Evolutionary conservation across 2,113 vertebrate genomes (phyloP).

Genomic region (Daphoenositta chrysoptera): DNA sequence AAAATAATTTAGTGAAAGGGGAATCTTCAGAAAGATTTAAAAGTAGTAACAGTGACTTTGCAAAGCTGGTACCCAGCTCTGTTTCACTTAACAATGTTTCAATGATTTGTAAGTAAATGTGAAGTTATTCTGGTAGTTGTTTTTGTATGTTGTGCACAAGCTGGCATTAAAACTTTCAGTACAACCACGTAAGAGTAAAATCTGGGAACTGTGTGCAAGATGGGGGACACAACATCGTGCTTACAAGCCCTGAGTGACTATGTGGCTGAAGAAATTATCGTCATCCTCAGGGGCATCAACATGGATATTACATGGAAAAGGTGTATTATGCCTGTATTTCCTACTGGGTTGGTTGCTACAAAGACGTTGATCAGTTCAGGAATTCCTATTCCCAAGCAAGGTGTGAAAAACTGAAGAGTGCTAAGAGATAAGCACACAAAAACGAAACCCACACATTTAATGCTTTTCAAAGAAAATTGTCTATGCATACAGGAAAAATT

Average conservation of each 20-base stretch:
- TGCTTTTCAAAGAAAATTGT: neutral
- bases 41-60: neutral
- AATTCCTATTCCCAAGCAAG: neutral
- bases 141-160: neutral
- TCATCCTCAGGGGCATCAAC: neutral
- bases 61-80: neutral
- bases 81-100: neutral
- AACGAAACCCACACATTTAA: neutral
- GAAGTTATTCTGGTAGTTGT: neutral
- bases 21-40: neutral
- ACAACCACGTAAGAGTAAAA: neutral
- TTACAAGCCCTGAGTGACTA: neutral
- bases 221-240: accelerated
- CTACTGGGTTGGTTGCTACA: neutral
- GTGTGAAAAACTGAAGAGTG: neutral
- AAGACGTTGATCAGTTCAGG: neutral
- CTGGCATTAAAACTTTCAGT: neutral
- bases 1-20: neutral
- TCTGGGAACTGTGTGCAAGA: neutral
- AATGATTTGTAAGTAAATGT: neutral
- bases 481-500: neutral
- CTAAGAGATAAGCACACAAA: neutral
- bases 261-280: neutral
- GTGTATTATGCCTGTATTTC: neutral
- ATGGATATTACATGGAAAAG: accelerated